Evolutionary conservation across 2,797 vertebrate species (phyloP), one percentile per base, ranked within the genome.

Genomic region (Synanceia verrucosa): DNA sequence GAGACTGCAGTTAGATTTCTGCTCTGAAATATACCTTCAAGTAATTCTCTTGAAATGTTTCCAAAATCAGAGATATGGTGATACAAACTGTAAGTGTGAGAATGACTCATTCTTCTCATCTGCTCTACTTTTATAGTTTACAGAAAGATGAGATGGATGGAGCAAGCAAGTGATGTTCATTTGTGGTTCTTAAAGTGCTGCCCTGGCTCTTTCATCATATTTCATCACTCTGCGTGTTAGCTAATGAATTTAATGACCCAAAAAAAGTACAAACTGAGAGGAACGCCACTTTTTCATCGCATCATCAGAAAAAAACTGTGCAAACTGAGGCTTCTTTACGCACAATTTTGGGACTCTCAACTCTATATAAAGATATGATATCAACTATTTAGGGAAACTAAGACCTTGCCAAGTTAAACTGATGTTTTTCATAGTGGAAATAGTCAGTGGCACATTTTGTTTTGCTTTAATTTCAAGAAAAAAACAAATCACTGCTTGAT

Each of bases 161-260:
- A 56, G 67, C 58, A 2, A 63, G 58, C 64, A 14, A 80, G 48
- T 62, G 63, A 70, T 79, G 70, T 81, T 88, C 84, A 71, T 87
- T 79, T 88, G 87, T 87, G 86, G 84, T 91, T 92, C 90, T 91
- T 91, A 91, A 91, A 91, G 85, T 88, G 89, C 88, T 90, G 85
- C 73, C 76, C 76, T 79, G 76, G 91, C 90, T 88, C 88, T 95
- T 94, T 94, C 93, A 89, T 76, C 79, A 52, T 48, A 81, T 95
- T 95, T 94, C 94, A 94, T 95, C 92, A 95, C 89, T 90, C 83
- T 73, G 65, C 78, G 77, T 82, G 80, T 91, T 86, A 69, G 64
- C 87, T 91, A 92, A 94, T 92, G 86, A 93, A 89, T 88, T 83
- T 90, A 92, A 93, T 92, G 90, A 92, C 89, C 88, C 84, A 83